A percentile compares a stretch with the other conserved stretches of the same genome.
Evolutionary conservation across 2,113 vertebrate species (phyloP).

Genomic region (Atrichornis clamosus): DNA sequence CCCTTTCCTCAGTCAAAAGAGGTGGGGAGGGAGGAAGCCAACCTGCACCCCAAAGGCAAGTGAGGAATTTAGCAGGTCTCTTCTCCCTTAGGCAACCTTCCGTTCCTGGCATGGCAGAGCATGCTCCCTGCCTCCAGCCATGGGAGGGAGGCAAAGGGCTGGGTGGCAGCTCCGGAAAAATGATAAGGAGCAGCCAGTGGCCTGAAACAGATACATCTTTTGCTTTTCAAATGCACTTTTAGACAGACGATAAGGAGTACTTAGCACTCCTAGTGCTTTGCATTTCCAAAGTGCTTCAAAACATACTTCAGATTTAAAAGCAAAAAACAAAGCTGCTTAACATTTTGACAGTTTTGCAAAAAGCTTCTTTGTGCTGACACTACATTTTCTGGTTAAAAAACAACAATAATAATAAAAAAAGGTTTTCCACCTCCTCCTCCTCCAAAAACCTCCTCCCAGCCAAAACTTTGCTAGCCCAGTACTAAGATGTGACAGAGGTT

Average conservation of each 20-base stretch:
- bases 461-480: background rate
- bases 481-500: background rate
- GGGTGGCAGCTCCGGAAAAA: background rate
- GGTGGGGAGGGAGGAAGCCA: background rate
- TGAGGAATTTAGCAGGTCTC: background rate
- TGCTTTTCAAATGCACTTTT: constrained; percentile 44
- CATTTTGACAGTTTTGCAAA: constrained; percentile 45
- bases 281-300: constrained; percentile 60
- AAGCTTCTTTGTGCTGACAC: constrained; percentile 41
- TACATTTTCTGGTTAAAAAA: constrained; percentile 32
- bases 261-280: constrained; percentile 47
- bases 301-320: constrained; percentile 48
- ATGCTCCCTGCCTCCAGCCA: background rate
- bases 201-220: constrained; percentile 9
- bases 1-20: background rate
- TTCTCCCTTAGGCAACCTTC: background rate
- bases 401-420: background rate
- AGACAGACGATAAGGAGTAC: constrained; percentile 28
- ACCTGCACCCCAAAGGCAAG: background rate
- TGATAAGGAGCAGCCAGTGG: background rate
- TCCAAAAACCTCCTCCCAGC: background rate
- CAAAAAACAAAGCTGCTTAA: constrained; percentile 37
- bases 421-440: background rate
- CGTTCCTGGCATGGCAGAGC: background rate
- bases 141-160: background rate